Conservation (phyloP, 2,888 invertebrate species). For the Acrobasis repandana region DNA sequence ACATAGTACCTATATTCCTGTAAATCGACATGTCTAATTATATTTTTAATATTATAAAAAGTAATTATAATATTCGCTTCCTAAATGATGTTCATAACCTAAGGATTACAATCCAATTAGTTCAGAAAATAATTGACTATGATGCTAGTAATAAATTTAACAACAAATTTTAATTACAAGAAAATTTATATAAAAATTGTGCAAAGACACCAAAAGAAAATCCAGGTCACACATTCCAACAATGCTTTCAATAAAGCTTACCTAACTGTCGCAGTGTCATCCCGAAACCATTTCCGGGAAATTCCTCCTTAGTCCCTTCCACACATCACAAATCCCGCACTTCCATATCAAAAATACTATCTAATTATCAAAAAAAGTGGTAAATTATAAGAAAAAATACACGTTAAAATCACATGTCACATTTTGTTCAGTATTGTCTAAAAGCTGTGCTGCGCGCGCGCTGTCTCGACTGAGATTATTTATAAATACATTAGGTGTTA, state of each 20-base stretch:
- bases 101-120: too few relatives aligned
- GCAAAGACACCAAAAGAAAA: background rate
- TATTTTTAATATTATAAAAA: too few relatives aligned
- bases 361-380: background rate
- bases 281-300: constrained; percentile 10
- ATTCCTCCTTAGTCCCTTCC: background rate
- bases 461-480: constrained; percentile 71
- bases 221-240: background rate
- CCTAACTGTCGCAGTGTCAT: constrained; percentile 12
- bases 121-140: too few relatives aligned
- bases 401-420: constrained; percentile 12
- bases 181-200: background rate
- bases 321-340: background rate
- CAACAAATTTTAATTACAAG: background rate
- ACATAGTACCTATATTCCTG: too few relatives aligned
- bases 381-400: background rate
- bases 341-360: constrained; percentile 3
- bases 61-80: too few relatives aligned
- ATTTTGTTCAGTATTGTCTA: constrained; percentile 4
- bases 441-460: constrained; percentile 32
- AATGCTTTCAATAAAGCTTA: background rate
- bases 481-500: constrained; percentile 72
- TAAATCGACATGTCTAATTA: too few relatives aligned
- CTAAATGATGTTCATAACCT: too few relatives aligned
- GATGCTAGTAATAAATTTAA: too few relatives aligned